These are phyloP conservation scores for Oikopleura vanhoeffeni DNA, from an alignment of 23 tunicate genomes.

Conservation along the genomic window DNA sequence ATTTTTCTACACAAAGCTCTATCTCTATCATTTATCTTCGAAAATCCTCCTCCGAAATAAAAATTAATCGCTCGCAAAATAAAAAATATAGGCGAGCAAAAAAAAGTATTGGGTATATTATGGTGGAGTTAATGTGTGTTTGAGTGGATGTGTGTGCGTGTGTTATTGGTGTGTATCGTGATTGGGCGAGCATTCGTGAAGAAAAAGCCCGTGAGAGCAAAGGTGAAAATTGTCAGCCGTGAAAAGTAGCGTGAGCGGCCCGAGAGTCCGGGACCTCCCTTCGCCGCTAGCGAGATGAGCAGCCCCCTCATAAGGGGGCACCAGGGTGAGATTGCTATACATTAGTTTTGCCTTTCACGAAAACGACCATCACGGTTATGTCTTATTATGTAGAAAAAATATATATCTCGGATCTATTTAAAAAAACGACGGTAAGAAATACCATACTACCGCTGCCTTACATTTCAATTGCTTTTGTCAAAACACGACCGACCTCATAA, in stretches of 20 bases:
- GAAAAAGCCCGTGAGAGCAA: not conserved
- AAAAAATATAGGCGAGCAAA: not conserved
- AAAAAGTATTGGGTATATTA: not conserved
- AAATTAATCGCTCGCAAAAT: too few relatives aligned
- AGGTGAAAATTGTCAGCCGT: not conserved
- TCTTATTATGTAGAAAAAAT: too few relatives aligned
- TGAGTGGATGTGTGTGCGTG: slow-evolving; percentile 17
- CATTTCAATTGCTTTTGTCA: not conserved
- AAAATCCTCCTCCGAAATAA: too few relatives aligned
- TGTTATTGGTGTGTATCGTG: slow-evolving; percentile 17
- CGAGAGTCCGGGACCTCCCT: too few relatives aligned
- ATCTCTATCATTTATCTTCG: too few relatives aligned
- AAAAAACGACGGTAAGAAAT: too few relatives aligned
- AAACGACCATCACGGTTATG: too few relatives aligned
- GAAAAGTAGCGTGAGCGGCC: not conserved
- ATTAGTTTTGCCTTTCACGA: too few relatives aligned
- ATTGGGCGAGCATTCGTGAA: slow-evolving; percentile 10
- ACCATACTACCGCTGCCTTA: not conserved
- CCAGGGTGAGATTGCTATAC: too few relatives aligned
- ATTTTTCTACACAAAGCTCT: too few relatives aligned
- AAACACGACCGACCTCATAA: not conserved
- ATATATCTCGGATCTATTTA: too few relatives aligned
- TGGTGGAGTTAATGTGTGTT: slow-evolving; percentile 17
- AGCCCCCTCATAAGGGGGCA: not conserved
- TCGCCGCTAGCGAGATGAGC: not conserved